Evolutionary conservation across 2,797 vertebrate species (phyloP).

Genomic region (Nannoperca australis): DNA sequence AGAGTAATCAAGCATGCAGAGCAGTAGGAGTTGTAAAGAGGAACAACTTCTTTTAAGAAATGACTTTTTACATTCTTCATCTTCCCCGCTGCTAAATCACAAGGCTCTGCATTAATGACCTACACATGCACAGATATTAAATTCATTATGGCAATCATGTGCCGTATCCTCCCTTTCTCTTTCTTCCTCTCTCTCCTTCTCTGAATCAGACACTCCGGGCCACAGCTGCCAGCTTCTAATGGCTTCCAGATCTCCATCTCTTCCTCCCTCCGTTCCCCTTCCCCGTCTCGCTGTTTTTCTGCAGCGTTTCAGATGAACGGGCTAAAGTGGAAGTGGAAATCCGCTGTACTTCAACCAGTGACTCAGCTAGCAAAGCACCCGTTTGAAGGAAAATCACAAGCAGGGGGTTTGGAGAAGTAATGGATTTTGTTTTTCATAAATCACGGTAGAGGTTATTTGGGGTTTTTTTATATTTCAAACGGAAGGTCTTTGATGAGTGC

Average conservation of each 20-base stretch:
- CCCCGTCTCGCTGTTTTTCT: constrained; percentile 54
- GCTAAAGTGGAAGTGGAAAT: constrained; percentile 84
- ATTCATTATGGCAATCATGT: constrained; percentile 79
- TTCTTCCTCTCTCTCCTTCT: constrained; percentile 51
- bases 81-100: constrained; percentile 70
- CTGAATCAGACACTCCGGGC: constrained; percentile 79
- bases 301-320: constrained; percentile 56
- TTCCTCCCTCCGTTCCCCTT: constrained; percentile 66
- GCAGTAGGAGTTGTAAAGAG: constrained; percentile 37
- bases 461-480: constrained; percentile 60
- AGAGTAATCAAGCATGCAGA: no score
- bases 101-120: constrained; percentile 72
- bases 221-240: constrained; percentile 80
- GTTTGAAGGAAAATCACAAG: constrained; percentile 80
- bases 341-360: constrained; percentile 75
- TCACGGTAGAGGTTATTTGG: constrained; percentile 59
- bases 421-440: constrained; percentile 81
- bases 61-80: constrained; percentile 49
- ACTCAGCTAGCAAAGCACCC: constrained; percentile 78
- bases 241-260: constrained; percentile 78
- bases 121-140: constrained; percentile 76
- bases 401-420: constrained; percentile 57
- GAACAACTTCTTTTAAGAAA: constrained; percentile 48
- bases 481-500: constrained; percentile 76
- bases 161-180: constrained; percentile 49